Conservation (phyloP, 2,113 vertebrate genomes). For the Atherinomorus stipes region DNA sequence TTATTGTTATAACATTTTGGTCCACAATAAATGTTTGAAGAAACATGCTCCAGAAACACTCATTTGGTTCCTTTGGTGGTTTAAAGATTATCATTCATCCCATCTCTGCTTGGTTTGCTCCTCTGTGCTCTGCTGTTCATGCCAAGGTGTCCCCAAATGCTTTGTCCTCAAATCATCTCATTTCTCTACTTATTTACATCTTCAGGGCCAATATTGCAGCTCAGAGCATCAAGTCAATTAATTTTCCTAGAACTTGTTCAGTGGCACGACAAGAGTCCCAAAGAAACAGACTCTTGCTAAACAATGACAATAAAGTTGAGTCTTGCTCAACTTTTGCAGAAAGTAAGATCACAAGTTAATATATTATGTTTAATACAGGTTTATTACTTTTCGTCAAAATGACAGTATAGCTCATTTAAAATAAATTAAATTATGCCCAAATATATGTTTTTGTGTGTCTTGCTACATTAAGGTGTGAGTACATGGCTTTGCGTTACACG, state of each 20-base stretch:
- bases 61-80: not conserved
- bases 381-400: not conserved
- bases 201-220: not conserved
- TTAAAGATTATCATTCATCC: too few relatives aligned
- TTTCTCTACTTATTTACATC: slow-evolving; percentile 4
- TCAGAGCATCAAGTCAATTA: not conserved
- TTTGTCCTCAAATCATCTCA: not conserved
- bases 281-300: not conserved
- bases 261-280: not conserved
- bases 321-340: not conserved
- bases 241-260: not conserved
- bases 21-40: not conserved
- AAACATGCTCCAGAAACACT: slow-evolving; percentile 4
- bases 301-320: not conserved
- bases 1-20: too few relatives aligned
- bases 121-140: not conserved
- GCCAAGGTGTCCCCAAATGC: not conserved
- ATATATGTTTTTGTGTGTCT: slow-evolving; percentile 25
- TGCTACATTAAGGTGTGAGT: slow-evolving; percentile 32
- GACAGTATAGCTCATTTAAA: not conserved
- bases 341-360: not conserved
- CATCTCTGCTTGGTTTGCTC: not conserved
- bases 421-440: slow-evolving; percentile 5
- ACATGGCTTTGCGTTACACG: slow-evolving; percentile 17
- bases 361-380: too few relatives aligned